Evolutionary conservation across 2,888 invertebrate species (phyloP).

Genomic region (Hypomecis atomaria): DNA sequence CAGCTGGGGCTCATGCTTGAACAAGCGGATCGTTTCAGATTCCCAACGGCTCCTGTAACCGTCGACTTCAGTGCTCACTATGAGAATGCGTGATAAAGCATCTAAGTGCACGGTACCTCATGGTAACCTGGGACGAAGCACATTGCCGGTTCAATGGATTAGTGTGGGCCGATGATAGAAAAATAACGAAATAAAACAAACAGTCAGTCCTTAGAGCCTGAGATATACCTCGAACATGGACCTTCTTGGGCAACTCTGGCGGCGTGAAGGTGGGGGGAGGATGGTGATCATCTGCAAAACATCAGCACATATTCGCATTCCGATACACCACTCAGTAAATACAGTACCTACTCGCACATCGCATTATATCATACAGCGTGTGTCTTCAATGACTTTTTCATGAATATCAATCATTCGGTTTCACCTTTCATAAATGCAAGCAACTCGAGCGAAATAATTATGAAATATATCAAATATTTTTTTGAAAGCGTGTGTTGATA

Average conservation of each 20-base stretch:
- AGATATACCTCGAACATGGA: slow-evolving; percentile 96
- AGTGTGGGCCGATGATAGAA: slow-evolving; percentile 78
- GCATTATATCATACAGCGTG: slow-evolving; percentile 69
- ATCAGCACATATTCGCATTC: slow-evolving; percentile 88
- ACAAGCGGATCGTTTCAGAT: slow-evolving; percentile 61
- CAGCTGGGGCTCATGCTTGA: slow-evolving; percentile 75
- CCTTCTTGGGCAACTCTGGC: slow-evolving; percentile 99
- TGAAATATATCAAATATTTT: slow-evolving; percentile 20
- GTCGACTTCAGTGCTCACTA: slow-evolving; percentile 71
- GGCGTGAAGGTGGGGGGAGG: slow-evolving; percentile 99
- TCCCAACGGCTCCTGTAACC: slow-evolving; percentile 53
- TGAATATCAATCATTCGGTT: slow-evolving; percentile 50
- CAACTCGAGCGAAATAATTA: slow-evolving; percentile 32
- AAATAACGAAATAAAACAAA: slow-evolving; percentile 68
- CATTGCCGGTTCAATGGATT: slow-evolving; percentile 71
- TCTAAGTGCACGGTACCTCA: slow-evolving; percentile 78
- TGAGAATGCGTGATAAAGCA: slow-evolving; percentile 82
- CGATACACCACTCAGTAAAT: slow-evolving; percentile 80
- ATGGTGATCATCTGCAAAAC: slow-evolving; percentile 98
- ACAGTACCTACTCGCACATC: slow-evolving; percentile 72
- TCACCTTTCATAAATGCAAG: slow-evolving; percentile 53
- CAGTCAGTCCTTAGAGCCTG: slow-evolving; percentile 79
- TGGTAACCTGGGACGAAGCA: slow-evolving; percentile 75
- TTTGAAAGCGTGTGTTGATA: slow-evolving; percentile 38
- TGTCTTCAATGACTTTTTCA: slow-evolving; percentile 50